Conservation (phyloP, 1,140 invertebrate species). For the Onthophagus taurus region DNA sequence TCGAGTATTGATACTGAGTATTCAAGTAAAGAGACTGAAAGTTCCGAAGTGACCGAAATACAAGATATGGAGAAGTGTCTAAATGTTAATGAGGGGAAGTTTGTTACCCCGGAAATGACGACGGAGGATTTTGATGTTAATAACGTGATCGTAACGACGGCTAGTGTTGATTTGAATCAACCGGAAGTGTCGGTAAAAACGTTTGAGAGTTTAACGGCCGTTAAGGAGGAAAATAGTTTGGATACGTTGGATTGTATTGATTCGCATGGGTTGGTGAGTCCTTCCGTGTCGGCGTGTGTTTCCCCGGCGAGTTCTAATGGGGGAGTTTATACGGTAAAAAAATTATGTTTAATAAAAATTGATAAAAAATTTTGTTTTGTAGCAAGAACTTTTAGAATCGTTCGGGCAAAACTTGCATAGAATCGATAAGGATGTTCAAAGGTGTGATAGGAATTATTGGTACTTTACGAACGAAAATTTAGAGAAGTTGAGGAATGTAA, state of each 20-base stretch:
- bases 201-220: slow-evolving; percentile 37
- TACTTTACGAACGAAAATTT: slow-evolving; percentile 83
- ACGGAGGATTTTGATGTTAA: slow-evolving; percentile 35
- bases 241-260: slow-evolving; percentile 27
- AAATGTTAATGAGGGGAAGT: slow-evolving; percentile 16
- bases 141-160: slow-evolving; percentile 56
- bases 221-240: slow-evolving; percentile 33
- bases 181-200: slow-evolving; percentile 30
- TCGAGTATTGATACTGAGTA: slow-evolving; percentile 7
- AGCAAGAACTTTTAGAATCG: slow-evolving; percentile 74
- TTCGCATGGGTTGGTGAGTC: slow-evolving; percentile 34
- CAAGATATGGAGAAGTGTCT: background rate
- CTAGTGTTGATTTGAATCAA: slow-evolving; percentile 49
- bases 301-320: slow-evolving; percentile 78
- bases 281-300: slow-evolving; percentile 50
- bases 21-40: slow-evolving; percentile 7
- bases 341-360: background rate
- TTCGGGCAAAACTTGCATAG: slow-evolving; percentile 87
- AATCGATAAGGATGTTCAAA: slow-evolving; percentile 93
- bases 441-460: slow-evolving; percentile 88
- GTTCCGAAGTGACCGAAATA: background rate
- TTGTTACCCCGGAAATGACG: slow-evolving; percentile 22
- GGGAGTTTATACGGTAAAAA: slow-evolving; percentile 72
- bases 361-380: slow-evolving; percentile 22
- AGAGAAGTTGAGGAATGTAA: slow-evolving; percentile 89